Evolutionary conservation across 2,113 vertebrate species (phyloP).

Genomic region (Myotis lucifugus): DNA sequence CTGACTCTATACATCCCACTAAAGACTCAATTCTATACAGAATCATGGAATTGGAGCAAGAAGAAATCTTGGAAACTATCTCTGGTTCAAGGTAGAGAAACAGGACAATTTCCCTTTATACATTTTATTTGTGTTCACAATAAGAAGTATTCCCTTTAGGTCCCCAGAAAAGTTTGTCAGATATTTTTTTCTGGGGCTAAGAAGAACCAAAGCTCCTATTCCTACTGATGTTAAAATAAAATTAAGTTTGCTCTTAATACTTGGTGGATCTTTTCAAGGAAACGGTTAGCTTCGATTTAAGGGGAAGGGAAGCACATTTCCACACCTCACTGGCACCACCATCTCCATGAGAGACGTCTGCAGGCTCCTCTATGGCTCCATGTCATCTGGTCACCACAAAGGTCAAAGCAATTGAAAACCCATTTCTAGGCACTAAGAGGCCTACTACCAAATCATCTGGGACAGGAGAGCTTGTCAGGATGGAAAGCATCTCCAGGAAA

Average conservation of each 20-base stretch:
- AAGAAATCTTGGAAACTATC: background rate
- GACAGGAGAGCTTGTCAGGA: background rate
- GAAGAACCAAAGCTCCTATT: background rate
- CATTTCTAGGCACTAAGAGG: background rate
- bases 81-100: conserved; percentile 13
- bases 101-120: background rate
- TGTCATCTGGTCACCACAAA: conserved; percentile 16
- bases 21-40: background rate
- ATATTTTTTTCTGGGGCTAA: background rate
- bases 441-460: background rate
- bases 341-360: background rate
- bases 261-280: background rate
- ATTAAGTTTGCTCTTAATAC: background rate
- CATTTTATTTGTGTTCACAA: background rate
- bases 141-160: background rate
- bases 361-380: background rate
- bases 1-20: background rate
- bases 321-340: background rate
- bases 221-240: conserved; percentile 27
- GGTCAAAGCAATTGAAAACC: conserved; percentile 33
- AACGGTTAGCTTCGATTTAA: conserved; percentile 26
- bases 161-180: background rate
- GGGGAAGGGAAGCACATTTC: background rate
- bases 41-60: background rate
- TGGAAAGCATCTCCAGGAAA: background rate